Evolutionary conservation across 2,888 invertebrate species (phyloP), one percentile per base, ranked within the genome.

Genomic region (Neoitamus cyanurus): DNA sequence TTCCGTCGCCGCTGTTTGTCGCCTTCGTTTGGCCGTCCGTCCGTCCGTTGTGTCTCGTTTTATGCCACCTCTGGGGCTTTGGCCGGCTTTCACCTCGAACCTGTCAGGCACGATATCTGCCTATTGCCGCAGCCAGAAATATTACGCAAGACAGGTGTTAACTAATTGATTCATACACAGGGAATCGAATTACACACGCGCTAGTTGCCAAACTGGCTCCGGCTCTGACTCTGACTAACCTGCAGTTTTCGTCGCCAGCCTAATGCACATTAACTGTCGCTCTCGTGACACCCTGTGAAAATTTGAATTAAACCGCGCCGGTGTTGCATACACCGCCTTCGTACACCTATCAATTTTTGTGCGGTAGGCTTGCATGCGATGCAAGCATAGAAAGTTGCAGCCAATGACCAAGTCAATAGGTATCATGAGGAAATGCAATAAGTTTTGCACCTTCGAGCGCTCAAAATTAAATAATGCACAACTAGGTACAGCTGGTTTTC

Each of bases 141-240:
- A 78, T 85, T 85, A 83, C 80, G 78, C 78, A 85, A 85, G 85
- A 46, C 78, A 85, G 83, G 85, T 85, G 85, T 83, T 85, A 83
- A 85, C 85, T 85, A 85, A 85, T 85, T 85, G 85, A 85, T 85
- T 85, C 75, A 42, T 75, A 75, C 11, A 15, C 68, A 30, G 73
- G 42, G 42, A 75, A 46, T 75, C 75, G 28, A 75, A 75, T 75
- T 75, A 75, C 75, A 42, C 37, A 25, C 9, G 25, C 58, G 58
- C 58, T 58, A 20, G 48, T 58, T 13, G 31, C 75, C 20, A 46
- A 75, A 75, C 75, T 46, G 75, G 75, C 75, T 46, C n/a, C 20
- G 9, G 20, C 20, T 25, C 34, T 25, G 9, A 9, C 20, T 25
- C 34, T 25, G 13, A 28, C 20, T 46, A 75, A 75, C 75, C 42